phyloP scores from a whole-genome alignment of 1,140 invertebrate genomes.

The Stenopsyche tienmushanensis region DNA sequence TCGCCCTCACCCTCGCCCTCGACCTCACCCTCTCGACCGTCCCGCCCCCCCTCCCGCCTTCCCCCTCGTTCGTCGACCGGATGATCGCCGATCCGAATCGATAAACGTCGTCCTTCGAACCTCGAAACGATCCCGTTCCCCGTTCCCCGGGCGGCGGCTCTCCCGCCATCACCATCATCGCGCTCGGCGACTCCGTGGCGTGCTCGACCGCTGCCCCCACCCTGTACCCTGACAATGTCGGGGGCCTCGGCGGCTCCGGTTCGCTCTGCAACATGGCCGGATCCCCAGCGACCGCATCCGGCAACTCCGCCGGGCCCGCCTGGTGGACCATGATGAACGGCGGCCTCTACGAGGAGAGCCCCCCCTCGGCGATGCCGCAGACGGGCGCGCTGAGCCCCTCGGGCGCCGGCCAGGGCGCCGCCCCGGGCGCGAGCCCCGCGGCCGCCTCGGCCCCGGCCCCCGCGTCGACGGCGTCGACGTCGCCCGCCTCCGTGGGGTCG shows the following conservation, averaged over 20 bases:
- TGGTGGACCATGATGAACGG: slow-evolving; percentile 84
- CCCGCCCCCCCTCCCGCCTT: slow-evolving; percentile 44
- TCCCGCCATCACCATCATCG: slow-evolving; percentile 62
- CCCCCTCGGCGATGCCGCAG: slow-evolving; percentile 62
- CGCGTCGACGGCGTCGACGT: slow-evolving; percentile 67
- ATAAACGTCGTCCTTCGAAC: slow-evolving; percentile 2
- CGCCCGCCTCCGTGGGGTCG: slow-evolving; percentile 67
- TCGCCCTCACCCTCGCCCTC: slow-evolving; percentile 22
- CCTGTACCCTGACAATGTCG: slow-evolving; percentile 77
- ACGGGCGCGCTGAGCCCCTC: slow-evolving; percentile 52
- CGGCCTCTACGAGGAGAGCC: slow-evolving; percentile 71
- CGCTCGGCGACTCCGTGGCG: slow-evolving; percentile 76
- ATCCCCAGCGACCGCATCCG: slow-evolving; percentile 76
- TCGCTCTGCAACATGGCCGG: slow-evolving; percentile 70
- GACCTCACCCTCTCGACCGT: slow-evolving; percentile 12
- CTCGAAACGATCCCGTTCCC: slow-evolving; percentile 23
- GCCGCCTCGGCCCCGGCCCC: slow-evolving; percentile 56
- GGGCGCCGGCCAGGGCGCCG: slow-evolving; percentile 51
- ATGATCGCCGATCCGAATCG: not conserved
- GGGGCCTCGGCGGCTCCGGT: slow-evolving; percentile 66
- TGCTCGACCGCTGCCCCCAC: slow-evolving; percentile 72
- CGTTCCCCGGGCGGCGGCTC: slow-evolving; percentile 39
- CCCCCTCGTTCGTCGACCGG: slow-evolving; percentile 28
- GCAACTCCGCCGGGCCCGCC: slow-evolving; percentile 73
- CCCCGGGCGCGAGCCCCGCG: slow-evolving; percentile 47